phyloP scores from a whole-genome alignment of 2,888 invertebrate genomes.

The Rhopalosiphum nymphaeae region DNA sequence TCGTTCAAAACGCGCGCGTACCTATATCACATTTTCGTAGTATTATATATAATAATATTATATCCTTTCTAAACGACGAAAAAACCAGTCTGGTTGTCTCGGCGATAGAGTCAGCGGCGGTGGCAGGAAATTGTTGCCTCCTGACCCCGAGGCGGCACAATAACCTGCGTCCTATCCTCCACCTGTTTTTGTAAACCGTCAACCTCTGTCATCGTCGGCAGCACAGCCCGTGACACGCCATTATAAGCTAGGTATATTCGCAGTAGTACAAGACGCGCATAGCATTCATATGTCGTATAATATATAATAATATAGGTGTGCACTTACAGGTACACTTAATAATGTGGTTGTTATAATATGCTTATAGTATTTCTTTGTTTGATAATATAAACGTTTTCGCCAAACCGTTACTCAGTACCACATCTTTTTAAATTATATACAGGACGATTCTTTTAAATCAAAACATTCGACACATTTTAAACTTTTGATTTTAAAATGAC shows the following conservation, averaged over 20 bases:
- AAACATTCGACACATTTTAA: not conserved
- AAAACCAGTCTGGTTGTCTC: slow-evolving; percentile 41
- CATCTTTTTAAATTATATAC: not conserved
- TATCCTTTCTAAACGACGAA: slow-evolving; percentile 44
- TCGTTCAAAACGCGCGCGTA: not conserved
- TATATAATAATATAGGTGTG: not conserved
- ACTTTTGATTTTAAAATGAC: not conserved
- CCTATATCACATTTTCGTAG: not conserved
- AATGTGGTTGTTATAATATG: not conserved
- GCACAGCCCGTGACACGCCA: slow-evolving; percentile 5
- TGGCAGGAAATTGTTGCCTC: slow-evolving; percentile 52
- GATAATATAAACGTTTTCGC: not conserved
- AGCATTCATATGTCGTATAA: not conserved
- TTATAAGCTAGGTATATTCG: slow-evolving; percentile 1
- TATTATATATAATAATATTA: not conserved
- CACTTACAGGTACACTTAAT: not conserved
- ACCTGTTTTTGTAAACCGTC: slow-evolving; percentile 25
- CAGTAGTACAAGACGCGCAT: not conserved
- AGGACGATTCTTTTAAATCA: not conserved
- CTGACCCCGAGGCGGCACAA: slow-evolving; percentile 37
- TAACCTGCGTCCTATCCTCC: not conserved
- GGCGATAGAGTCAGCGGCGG: not conserved
- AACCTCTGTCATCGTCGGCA: not conserved
- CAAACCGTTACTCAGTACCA: not conserved
- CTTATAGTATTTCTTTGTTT: too few species aligned